These are phyloP conservation scores for Oreonectes daqikongensis DNA, from an alignment of 2,797 vertebrate species.

Conservation along the genomic window DNA sequence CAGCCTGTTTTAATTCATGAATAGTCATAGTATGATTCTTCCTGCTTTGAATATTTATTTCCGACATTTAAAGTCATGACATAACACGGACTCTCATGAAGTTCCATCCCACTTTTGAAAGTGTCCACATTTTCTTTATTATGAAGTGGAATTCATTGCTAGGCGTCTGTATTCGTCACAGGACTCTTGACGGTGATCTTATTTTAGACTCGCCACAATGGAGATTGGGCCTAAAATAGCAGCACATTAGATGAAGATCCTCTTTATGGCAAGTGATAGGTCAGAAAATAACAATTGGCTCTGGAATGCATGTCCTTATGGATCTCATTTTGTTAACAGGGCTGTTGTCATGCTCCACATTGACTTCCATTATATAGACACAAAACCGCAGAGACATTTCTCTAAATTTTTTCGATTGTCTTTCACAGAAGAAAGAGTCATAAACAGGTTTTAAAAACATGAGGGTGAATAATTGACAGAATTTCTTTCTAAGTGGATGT, in stretches of 20 bases:
- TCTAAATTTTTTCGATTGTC: too few species aligned
- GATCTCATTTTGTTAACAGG: neutral
- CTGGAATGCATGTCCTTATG: neutral
- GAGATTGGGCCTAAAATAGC: constrained; percentile 30
- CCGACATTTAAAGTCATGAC: neutral
- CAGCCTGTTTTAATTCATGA: constrained; percentile 3
- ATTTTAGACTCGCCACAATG: constrained; percentile 10
- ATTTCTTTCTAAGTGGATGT: neutral
- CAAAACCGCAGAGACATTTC: too few species aligned
- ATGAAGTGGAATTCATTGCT: constrained; percentile 41
- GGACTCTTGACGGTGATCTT: constrained; percentile 15
- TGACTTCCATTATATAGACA: too few species aligned
- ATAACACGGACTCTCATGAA: constrained; percentile 62
- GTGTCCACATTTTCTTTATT: constrained; percentile 22
- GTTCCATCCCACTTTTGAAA: constrained; percentile 9
- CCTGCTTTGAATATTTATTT: constrained; percentile 30
- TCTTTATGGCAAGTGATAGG: constrained; percentile 2
- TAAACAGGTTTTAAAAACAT: too few species aligned
- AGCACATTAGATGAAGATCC: constrained; percentile 12
- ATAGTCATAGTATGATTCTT: constrained; percentile 12
- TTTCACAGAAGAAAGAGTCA: too few species aligned
- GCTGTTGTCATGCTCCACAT: neutral
- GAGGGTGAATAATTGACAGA: too few species aligned
- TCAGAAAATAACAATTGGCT: neutral
- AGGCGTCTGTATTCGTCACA: constrained; percentile 19